phyloP scores from a whole-genome alignment of 2,113 vertebrate species.

The Tautogolabrus adspersus region DNA sequence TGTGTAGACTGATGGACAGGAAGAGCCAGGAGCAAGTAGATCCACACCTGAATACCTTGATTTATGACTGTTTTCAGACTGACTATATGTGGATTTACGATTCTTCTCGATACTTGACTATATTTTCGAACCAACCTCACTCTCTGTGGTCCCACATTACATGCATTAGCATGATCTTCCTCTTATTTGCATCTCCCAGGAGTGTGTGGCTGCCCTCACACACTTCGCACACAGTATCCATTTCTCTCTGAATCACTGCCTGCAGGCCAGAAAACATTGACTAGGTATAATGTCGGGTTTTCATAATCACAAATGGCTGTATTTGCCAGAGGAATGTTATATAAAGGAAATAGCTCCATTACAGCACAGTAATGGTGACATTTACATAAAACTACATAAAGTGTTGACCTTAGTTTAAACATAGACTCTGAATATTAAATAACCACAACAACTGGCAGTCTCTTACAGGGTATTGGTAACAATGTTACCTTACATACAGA shows the following conservation, averaged over 20 bases:
- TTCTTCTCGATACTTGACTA: constrained; percentile 41
- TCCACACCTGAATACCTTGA: background rate
- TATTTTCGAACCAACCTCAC: constrained; percentile 44
- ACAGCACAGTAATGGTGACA: constrained; percentile 53
- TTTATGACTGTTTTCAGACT: constrained; percentile 10
- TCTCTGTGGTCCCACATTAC: constrained; percentile 67
- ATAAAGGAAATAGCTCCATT: constrained; percentile 56
- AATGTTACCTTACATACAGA: background rate
- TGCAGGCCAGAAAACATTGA: constrained; percentile 70
- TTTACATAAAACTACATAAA: constrained; percentile 69
- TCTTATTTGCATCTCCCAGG: constrained; percentile 74
- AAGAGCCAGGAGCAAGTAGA: background rate
- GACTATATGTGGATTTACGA: constrained; percentile 22
- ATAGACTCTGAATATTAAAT: constrained; percentile 14
- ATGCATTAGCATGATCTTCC: constrained; percentile 76
- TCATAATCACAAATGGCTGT: constrained; percentile 61
- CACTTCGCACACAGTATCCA: constrained; percentile 66
- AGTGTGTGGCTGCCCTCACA: constrained; percentile 54
- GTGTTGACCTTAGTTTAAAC: constrained; percentile 39
- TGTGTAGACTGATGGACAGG: too few species aligned
- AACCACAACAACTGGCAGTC: constrained; percentile 18
- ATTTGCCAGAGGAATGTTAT: constrained; percentile 54
- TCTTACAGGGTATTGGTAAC: background rate
- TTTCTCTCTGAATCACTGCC: constrained; percentile 72
- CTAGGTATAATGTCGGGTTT: constrained; percentile 53